Base-by-base conservation (phyloP, 2,797 vertebrate species). In the Rhinatrema bivittatum region DNA sequence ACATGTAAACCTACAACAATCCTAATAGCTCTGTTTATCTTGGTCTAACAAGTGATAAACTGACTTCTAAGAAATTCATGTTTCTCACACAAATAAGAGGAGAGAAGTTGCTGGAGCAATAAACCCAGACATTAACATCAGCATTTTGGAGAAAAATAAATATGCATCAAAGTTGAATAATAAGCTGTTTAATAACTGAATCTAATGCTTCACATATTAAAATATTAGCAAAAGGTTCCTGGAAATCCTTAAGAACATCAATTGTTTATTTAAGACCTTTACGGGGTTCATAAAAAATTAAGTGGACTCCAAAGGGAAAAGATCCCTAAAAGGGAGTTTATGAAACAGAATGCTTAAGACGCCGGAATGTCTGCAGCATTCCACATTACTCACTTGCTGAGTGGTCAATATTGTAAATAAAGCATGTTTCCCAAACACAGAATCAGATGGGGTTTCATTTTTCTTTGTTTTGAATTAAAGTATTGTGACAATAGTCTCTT, bases 211-310 rank as follows among this genome's bases (percentile, higher is more conserved):
- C n/a, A n/a, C n/a, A n/a, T n/a, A n/a, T n/a, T n/a, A n/a, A n/a
- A n/a, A n/a, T n/a, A n/a, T n/a, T n/a, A n/a, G n/a, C 17, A 4
- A 1, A 50, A 42, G 32, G 27, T 39, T 54, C 55, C 56, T 53
- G 51, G 16, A 60, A 49, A 53, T 32, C 39, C 53, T 58, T 42
- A 20, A 22, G 3, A 39, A 60, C 39, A 25, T 22, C 47, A 34
- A 35, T 53, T 17, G 4, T 26, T 42, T 30, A 53, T 54, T 62
- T 17, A 50, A 67, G 61, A 50, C 38, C 52, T 63, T 56, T 40
- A 45, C 16, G 65, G 64, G 62, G 20, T 39, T 55, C 61, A 55
- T 23, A 36, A 68, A 53, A 66, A 57, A 41, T 20, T 36, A 69
- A 50, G 38, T 42, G 44, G 36, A 20, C 53, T 50, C 49, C 9